Evolutionary conservation across 2,797 vertebrate species (phyloP), one percentile per base, ranked within the genome.

Genomic region (Sebastes elongatus): DNA sequence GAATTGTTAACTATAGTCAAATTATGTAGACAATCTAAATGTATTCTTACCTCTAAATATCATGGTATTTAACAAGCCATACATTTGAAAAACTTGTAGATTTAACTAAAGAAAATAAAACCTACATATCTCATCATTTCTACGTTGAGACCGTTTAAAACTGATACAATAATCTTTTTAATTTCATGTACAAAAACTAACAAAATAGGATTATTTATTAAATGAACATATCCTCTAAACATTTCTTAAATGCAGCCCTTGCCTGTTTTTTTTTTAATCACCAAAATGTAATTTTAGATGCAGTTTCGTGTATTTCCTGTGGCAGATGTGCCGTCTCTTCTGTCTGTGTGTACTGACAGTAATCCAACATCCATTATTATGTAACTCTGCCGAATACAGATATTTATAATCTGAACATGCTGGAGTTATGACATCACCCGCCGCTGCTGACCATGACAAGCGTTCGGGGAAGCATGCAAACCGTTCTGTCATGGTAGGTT

Each of bases 321-420:
- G 80, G 84, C 92, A 92, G 91, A 89, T 94, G 91, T 88, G 83
- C 73, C 16, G 68, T 80, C 75, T 87, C 82, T 83, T 72, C 86
- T 86, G 74, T 89, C 86, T 86, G 84, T 87, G 84, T 91, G 86
- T 84, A 78, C 92, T 86, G 81, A 89, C 89, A 92, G 76, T 95
- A 95, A 95, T 94, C 91, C 91, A 84, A 89, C 62, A 86, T 93
- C 83, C 85, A 81, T 92, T 90, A 92, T 96, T 96, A 95, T 93
- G 93, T 95, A 96, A 96, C 94, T 82, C 86, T 76, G 87, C 88
- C 83, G 92, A 93, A 94, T 92, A 90, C 86, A 93, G 92, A 94
- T 94, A 94, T 94, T 94, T 95, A 94, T 96, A 95, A 96, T 95
- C 94, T 90, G 87, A 87, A 88, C 90, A 92, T 90, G 87, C 87